Conservation (phyloP, 1,140 invertebrate genomes). For the Piezodorus guildinii region DNA sequence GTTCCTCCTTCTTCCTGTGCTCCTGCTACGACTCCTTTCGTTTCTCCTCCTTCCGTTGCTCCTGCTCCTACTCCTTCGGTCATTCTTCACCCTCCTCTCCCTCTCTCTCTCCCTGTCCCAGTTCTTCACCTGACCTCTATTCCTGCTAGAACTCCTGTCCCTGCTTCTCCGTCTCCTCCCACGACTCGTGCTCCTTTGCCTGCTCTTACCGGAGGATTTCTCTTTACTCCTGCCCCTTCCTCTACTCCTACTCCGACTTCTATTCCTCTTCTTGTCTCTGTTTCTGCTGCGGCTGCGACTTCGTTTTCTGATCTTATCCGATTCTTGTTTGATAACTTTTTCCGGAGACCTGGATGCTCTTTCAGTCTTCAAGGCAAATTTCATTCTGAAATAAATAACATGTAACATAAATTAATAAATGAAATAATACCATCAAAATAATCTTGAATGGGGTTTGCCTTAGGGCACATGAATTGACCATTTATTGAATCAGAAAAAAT, state of each 20-base stretch:
- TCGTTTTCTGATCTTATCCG: conserved; percentile 20
- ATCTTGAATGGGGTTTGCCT: too few species aligned
- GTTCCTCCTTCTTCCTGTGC: conserved; percentile 29
- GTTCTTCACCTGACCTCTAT: conserved; percentile 25
- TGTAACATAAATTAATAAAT: too few species aligned
- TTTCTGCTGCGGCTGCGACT: conserved; percentile 34
- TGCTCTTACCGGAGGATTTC: conserved; percentile 32
- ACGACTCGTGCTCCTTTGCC: conserved; percentile 29
- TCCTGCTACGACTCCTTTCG: conserved; percentile 30
- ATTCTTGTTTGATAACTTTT: conserved; percentile 25
- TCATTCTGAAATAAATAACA: neutral
- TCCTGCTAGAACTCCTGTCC: conserved; percentile 29
- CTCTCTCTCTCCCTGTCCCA: conserved; percentile 30
- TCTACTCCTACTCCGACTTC: conserved; percentile 32
- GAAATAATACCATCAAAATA: too few species aligned
- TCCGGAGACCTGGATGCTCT: neutral
- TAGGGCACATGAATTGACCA: too few species aligned
- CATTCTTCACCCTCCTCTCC: conserved; percentile 26
- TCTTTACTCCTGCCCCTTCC: conserved; percentile 29
- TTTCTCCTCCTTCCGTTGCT: conserved; percentile 32
- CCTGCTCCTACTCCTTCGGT: conserved; percentile 29
- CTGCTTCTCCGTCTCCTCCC: conserved; percentile 27
- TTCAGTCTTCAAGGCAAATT: neutral
- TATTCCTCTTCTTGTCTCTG: conserved; percentile 29
- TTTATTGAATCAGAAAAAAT: too few species aligned